Evolutionary conservation across 2,797 vertebrate genomes (phyloP), one percentile per base, ranked within the genome.

Genomic region (Tokudaia muenninki): DNA sequence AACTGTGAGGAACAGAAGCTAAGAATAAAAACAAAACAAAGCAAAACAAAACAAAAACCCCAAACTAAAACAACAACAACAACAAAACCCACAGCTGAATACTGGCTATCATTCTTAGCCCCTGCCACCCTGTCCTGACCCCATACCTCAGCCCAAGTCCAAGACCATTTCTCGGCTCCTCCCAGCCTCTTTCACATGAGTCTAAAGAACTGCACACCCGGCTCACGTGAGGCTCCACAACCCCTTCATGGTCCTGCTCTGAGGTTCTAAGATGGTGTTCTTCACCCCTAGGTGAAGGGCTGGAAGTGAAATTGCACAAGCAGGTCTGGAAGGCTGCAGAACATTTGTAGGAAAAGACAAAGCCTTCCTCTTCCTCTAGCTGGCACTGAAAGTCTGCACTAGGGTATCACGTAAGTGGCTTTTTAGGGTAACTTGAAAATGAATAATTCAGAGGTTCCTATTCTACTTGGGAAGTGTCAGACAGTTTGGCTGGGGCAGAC

Each of bases 401-500:
- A 88, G 59, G 79, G 79, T 24, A 52, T 52, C n/a, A 92, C 10
- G 3, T 97, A 93, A 97, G 95, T 92, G 97, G n/a, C 97, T 97
- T 97, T 97, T 94, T 96, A 97, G 97, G 65, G 70, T 77, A 55
- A 95, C 91, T 2, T 95, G 90, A 94, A 97, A 97, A 98, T 97
- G 96, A 98, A 97, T 97, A 96, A 97, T 96, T 97, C 95, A 97
- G 93, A 81, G 95, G 97, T 96, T 93, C 93, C 96, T 94, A 75
- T 95, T 97, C 95, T 94, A 93, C 97, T 97, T 72, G 96, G 97
- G 95, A 97, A 98, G 97, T 93, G 97, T 94, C 96, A 97, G 81
- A 93, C 97, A 97, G 87, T 22, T 10, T 95, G 92, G 96, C 98
- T 1, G 93, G 94, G 97, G 96, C 81, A 98, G 98, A 98, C 98